Evolutionary conservation across 2,888 invertebrate genomes (phyloP), one percentile per base, ranked within the genome.

Genomic region (Drosophila meridionalis): DNA sequence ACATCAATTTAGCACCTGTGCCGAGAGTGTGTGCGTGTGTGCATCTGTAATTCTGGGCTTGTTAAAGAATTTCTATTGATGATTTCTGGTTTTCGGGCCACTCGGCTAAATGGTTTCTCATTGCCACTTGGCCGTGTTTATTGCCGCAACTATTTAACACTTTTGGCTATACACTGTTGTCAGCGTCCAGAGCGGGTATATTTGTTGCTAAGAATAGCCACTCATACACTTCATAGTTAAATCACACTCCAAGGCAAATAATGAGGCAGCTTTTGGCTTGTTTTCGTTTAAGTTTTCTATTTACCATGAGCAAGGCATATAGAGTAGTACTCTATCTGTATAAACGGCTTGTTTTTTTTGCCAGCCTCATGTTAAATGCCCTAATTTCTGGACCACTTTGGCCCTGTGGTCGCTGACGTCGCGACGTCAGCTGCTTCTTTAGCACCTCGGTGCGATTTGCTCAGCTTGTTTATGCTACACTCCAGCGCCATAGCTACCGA

Each of bases 331-430:
- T 4, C 20, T 32, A 20, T 30, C 20, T 36, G 3, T 47, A 47
- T 60, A 50, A 32, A 36, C 4, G 26, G 9, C 38, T 55, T 52
- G 62, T 70, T 75, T 12, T 12, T 48, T 32, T 50, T 50, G 64
- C 67, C 78, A 80, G 68, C 66, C 66, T 67, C 76, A 69, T 89
- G 90, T 81, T 87, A 89, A 89, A 89, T 85, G 90, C 75, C 90
- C 90, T 90, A 83, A 89, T 86, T 90, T 84, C 61, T 59, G 38
- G 56, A 43, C 75, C 58, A 59, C 56, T 63, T 56, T 34, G 53
- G 59, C 53, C 55, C 36, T 50, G 59, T 56, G n/a, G 26, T 26
- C 47, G 40, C 34, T 48, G 62, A 59, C 12, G 26, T n/a, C 47
- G 40, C 30, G 43, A 14, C 58, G 62, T 40, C 42, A 32, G 52